Percentiles rank a stretch among this genome's conserved stretches.
Conservation (phyloP, 2,888 invertebrate genomes). For the Eristalis tenax region DNA sequence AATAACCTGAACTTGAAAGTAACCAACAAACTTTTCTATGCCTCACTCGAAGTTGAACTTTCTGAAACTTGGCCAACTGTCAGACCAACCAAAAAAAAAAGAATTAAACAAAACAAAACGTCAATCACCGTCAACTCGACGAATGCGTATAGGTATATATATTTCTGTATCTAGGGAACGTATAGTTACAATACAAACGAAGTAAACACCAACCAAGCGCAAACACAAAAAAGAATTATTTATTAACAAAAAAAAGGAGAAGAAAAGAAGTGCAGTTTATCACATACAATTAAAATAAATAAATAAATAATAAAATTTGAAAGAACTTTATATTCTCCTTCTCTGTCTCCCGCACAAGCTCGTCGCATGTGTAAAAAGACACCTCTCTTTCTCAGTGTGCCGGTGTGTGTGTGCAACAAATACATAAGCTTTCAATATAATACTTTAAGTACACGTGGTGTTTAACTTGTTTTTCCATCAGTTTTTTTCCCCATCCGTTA, state of each 20-base stretch:
- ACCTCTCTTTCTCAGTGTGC: too few species aligned
- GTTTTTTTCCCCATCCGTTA: neutral
- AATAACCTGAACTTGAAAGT: neutral
- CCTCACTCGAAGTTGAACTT: neutral
- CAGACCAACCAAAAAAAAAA: neutral
- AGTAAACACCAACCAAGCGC: neutral
- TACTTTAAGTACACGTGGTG: constrained; percentile 53
- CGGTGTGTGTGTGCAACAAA: neutral
- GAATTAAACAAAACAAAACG: neutral
- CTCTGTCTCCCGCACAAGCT: neutral
- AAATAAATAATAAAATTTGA: neutral
- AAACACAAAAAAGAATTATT: too few species aligned
- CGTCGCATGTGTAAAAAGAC: neutral
- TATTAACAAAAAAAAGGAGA: neutral
- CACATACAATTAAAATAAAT: neutral
- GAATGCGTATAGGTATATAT: neutral
- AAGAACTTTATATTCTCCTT: neutral
- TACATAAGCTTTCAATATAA: constrained; percentile 1
- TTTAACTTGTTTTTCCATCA: constrained; percentile 29
- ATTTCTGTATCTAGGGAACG: neutral
- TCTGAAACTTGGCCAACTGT: neutral
- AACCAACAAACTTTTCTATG: neutral
- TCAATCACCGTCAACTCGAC: neutral
- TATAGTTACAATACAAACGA: neutral
- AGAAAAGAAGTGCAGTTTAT: neutral